phyloP scores from a whole-genome alignment of 2,113 vertebrate species.

The Helogale parvula region DNA sequence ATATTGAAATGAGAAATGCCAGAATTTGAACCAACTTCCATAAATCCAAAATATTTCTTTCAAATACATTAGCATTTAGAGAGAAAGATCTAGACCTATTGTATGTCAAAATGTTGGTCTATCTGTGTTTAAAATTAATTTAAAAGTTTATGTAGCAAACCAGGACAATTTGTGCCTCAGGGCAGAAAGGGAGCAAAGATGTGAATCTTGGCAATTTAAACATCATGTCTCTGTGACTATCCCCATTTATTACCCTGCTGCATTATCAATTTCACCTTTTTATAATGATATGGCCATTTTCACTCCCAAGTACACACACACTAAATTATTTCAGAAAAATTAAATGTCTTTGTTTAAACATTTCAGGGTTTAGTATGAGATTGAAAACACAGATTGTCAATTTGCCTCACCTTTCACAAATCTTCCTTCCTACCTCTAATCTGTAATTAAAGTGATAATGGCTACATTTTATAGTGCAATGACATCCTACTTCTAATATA shows the following conservation, averaged over 20 bases:
- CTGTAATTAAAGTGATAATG: slow-evolving; percentile 23
- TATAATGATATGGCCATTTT: background rate
- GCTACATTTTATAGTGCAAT: background rate
- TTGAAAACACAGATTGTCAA: slow-evolving; percentile 2
- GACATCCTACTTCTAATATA: background rate
- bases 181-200: slow-evolving; percentile 26
- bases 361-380: background rate
- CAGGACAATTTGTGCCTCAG: slow-evolving; percentile 26
- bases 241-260: background rate
- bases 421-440: background rate
- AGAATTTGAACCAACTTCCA: background rate
- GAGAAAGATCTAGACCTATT: slow-evolving; percentile 4
- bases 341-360: slow-evolving; percentile 35
- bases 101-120: slow-evolving; percentile 29
- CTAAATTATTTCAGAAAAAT: slow-evolving; percentile 23
- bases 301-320: background rate
- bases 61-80: slow-evolving; percentile 50
- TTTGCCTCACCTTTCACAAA: slow-evolving; percentile 43
- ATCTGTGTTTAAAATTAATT: slow-evolving; percentile 62
- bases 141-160: slow-evolving; percentile 63
- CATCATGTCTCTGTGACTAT: background rate
- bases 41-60: background rate
- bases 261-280: background rate
- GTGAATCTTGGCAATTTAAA: background rate
- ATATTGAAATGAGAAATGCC: background rate